These are phyloP conservation scores for Ypsolopha scabrella DNA, from an alignment of 2,888 invertebrate species.

Conservation along the genomic window DNA sequence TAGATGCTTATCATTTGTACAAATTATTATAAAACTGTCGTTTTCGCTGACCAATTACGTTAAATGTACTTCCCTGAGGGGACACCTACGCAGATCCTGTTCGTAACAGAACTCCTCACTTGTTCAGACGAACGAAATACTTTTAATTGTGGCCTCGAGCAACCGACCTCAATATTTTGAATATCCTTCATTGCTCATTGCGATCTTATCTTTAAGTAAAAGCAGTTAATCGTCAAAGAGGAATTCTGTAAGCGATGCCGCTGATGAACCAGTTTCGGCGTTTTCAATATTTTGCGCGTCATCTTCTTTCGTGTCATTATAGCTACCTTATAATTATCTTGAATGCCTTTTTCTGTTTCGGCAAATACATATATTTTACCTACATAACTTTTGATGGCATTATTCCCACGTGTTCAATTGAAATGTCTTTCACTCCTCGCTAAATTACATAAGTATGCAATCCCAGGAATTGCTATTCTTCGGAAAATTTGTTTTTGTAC, in stretches of 20 bases:
- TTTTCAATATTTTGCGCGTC: too few species aligned
- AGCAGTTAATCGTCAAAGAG: conserved; percentile 23
- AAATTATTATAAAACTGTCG: background rate
- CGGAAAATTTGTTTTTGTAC: too few species aligned
- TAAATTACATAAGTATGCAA: too few species aligned
- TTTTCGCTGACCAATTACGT: background rate
- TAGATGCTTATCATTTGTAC: too few species aligned
- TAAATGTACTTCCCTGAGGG: background rate
- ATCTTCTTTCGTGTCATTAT: too few species aligned
- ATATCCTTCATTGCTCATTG: conserved; percentile 25
- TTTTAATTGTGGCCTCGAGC: conserved; percentile 31
- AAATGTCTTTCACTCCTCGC: too few species aligned
- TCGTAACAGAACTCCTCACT: conserved; percentile 5
- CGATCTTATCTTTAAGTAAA: conserved; percentile 20
- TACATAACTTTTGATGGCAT: too few species aligned
- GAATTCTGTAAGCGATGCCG: conserved; percentile 22
- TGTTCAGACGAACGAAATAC: conserved; percentile 15
- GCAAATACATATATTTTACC: too few species aligned
- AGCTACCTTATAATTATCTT: too few species aligned
- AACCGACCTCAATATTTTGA: conserved; percentile 35
- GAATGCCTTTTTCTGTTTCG: too few species aligned
- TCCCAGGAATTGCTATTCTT: too few species aligned
- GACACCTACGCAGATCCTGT: background rate
- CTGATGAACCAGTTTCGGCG: conserved; percentile 18
- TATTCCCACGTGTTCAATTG: too few species aligned